Evolutionary conservation across 2,113 vertebrate genomes (phyloP), one percentile per base, ranked within the genome.

Genomic region (Alethe castanea): DNA sequence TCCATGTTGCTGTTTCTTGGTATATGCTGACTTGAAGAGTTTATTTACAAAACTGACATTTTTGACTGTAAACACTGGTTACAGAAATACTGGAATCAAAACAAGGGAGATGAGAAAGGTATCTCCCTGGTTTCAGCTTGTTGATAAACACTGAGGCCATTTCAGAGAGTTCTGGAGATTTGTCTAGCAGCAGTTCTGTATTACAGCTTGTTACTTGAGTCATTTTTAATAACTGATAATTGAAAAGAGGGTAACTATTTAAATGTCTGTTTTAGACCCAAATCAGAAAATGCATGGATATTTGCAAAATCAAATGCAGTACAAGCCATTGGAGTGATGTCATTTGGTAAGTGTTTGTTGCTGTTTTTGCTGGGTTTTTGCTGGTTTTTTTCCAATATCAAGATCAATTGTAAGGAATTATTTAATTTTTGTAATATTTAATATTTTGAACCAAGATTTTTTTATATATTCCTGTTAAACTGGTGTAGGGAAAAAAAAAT

Each of bases 301-400:
- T 99, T 99, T 98, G 99, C 98, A 95, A 98, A 98, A 84, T 96
- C 98, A 97, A 99, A 98, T 91, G 98, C 98, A 59, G 91, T 99
- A 73, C 99, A 99, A 96, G 99, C 99, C 2, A 54, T 99, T 62
- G 99, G 99, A 36, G 98, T 99, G 31, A 99, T 99, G 99, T 99
- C 99, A 66, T 99, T 99, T 98, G 99, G 99, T 99, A 97, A 99
- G 90, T 79, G 70, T 5, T 60, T 66, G 92, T 94, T 81, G 86
- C 42, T 4, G 59, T 11, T 35, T 94, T 92, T 29, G 5, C 19
- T 20, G 19, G 24, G 3, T 8, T 11, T 11, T 69, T 54, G 14
- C 23, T 48, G 47, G 2, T 14, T 33, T 56, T 53, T 94, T 90
- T 59, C 81, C 44, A 80, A 8, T 59, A 35, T 70, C 56, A 40